Base-by-base conservation (phyloP, 2,888 invertebrate species). In the Encarsia formosa region DNA sequence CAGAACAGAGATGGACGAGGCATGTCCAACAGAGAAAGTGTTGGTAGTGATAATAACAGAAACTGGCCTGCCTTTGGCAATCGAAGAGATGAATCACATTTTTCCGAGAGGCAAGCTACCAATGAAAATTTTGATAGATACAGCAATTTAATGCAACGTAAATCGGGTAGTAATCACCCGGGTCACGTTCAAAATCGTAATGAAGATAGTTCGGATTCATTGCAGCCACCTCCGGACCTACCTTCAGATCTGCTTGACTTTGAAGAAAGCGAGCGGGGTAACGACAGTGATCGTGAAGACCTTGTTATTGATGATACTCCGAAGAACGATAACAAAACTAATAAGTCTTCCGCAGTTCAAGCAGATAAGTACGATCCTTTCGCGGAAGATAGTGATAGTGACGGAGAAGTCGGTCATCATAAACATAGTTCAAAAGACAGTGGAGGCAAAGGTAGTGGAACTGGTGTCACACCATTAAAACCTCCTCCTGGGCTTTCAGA, bases 41-140 rank as follows among this genome's bases (percentile, higher is more conserved):
- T n/a, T n/a, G n/a, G n/a, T n/a, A n/a, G n/a, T n/a, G n/a, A n/a
- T n/a, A n/a, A n/a, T n/a, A n/a, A n/a, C n/a, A n/a, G n/a, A n/a
- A n/a, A n/a, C n/a, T n/a, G n/a, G n/a, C n/a, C n/a, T n/a, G n/a
- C n/a, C n/a, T n/a, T n/a, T n/a, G n/a, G n/a, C n/a, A n/a, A n/a
- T n/a, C n/a, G n/a, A n/a, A n/a, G n/a, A n/a, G n/a, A n/a, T n/a
- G n/a, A n/a, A n/a, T n/a, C n/a, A n/a, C n/a, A n/a, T n/a, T n/a
- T n/a, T n/a, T n/a, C n/a, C n/a, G n/a, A n/a, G n/a, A n/a, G n/a
- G n/a, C n/a, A n/a, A n/a, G n/a, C n/a, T 2, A 70, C 68, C 22
- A 76, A 76, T 16, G 76, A 76, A 2, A 81, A 83, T 56, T 75
- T 80, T 32, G 82, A 84, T 61, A 79, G 83, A 59, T 84, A 83